Evolutionary conservation across 2,888 invertebrate genomes (phyloP).

Genomic region (Thymelicus lineola): DNA sequence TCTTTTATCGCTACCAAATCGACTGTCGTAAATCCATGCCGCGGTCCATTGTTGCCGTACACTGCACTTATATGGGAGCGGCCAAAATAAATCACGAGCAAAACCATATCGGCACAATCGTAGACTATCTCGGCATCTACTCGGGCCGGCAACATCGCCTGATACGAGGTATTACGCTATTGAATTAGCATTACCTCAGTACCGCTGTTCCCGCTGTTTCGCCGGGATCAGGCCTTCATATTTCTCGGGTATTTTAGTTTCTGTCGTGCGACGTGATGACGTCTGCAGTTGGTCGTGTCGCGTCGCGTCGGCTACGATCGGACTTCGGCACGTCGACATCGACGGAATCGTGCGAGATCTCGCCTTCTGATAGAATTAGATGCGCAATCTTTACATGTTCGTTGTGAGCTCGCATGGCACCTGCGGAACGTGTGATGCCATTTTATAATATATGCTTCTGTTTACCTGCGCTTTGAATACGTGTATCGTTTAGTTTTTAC

Average conservation of each 20-base stretch:
- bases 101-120: constrained; percentile 81
- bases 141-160: constrained; percentile 60
- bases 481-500: not conserved
- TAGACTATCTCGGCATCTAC: constrained; percentile 72
- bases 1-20: constrained; percentile 82
- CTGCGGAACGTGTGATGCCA: constrained; percentile 57
- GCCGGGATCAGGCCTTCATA: constrained; percentile 63
- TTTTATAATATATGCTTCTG: constrained; percentile 54
- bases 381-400: constrained; percentile 64
- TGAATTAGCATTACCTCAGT: constrained; percentile 83
- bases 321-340: constrained; percentile 50
- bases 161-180: constrained; percentile 80
- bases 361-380: constrained; percentile 63
- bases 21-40: constrained; percentile 78
- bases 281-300: no score
- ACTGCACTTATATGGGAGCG: constrained; percentile 80
- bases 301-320: constrained; percentile 47
- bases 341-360: constrained; percentile 73
- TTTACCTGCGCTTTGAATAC: constrained; percentile 35
- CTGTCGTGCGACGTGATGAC: constrained; percentile 58
- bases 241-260: constrained; percentile 75
- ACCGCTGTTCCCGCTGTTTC: constrained; percentile 72
- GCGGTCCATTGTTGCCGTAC: constrained; percentile 77
- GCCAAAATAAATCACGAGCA: constrained; percentile 83
- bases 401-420: constrained; percentile 51